A percentile compares a stretch with the other conserved stretches of the same genome.
These are phyloP conservation scores for Bombus waltoni DNA, from an alignment of 1,140 invertebrate genomes.

Conservation along the genomic window DNA sequence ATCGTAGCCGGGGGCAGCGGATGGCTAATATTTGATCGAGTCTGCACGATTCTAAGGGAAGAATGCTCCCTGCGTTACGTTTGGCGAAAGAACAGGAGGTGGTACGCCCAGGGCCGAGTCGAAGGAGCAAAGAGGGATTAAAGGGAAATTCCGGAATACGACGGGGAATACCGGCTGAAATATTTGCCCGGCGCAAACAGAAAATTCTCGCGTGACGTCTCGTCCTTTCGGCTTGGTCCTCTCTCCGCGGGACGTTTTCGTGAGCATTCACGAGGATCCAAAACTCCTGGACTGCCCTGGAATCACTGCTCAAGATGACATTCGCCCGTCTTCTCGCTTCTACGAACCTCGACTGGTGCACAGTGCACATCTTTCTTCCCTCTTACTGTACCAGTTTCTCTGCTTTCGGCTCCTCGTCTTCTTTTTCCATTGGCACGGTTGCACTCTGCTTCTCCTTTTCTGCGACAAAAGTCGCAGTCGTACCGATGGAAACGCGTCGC, in stretches of 20 bases:
- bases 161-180: slow-evolving; percentile 63
- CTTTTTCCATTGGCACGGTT: background rate
- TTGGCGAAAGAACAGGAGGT: background rate
- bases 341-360: background rate
- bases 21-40: slow-evolving; percentile 63
- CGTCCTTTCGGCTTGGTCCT: background rate
- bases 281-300: background rate
- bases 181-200: slow-evolving; percentile 73
- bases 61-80: slow-evolving; percentile 14
- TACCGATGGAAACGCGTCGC: background rate
- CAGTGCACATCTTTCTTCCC: background rate
- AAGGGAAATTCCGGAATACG: slow-evolving; percentile 38
- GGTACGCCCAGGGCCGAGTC: background rate
- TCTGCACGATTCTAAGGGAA: slow-evolving; percentile 10
- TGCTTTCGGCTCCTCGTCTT: slow-evolving; percentile 1
- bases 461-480: slow-evolving; percentile 15
- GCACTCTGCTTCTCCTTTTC: background rate
- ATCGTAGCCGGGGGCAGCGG: background rate
- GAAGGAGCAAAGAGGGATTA: slow-evolving; percentile 30
- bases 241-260: slow-evolving; percentile 49
- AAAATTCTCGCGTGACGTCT: slow-evolving; percentile 63
- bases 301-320: background rate
- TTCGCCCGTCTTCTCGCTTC: background rate
- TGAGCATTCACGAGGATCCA: slow-evolving; percentile 58
- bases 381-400: background rate